Evolutionary conservation across 2,888 invertebrate genomes (phyloP), one percentile per base, ranked within the genome.

Genomic region (Disparrhopalites patrizii): DNA sequence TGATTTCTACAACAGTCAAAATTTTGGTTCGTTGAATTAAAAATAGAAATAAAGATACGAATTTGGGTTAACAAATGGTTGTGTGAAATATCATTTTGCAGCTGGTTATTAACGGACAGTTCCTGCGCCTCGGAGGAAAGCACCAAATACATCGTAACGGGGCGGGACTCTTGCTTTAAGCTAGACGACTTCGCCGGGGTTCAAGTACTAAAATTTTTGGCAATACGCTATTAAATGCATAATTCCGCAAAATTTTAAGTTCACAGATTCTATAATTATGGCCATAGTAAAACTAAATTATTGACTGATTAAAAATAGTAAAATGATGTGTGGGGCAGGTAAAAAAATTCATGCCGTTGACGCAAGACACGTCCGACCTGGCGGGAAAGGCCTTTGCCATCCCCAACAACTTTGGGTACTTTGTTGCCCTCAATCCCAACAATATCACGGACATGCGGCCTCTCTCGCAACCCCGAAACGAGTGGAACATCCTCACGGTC

Each of bases 331-430:
- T n/a, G n/a, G n/a, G n/a, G n/a, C 36, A 56, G 58, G 30, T 47
- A 1, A 57, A 57, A 15, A 36, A 40, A 8, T 57, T 57, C 23
- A 31, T 57, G 25, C 57, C 57, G 2, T 23, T 57, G 15, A 31
- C 40, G 7, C 57, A 57, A 23, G 25, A 57, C 10, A 25, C 25
- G 4, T 40, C 57, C 15, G 57, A 57, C 40, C 40, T 57, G 38
- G 57, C 38, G 20, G 57, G 57, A 8, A 23, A 40, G 15, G 57
- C 57, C 7, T 57, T 38, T 25, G 57, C 57, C 25, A 40, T 31
- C 23, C 13, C 31, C 13, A 23, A 38, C 15, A 33, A 38, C 1
- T 31, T 23, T 2, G 57, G 27, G 1, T 57, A 57, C 27, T 57
- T 57, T 25, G 40, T 57, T 3, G 1, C 7, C 1, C 27, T 57